A percentile compares a stretch with the other conserved stretches of the same genome.
Evolutionary conservation across 2,113 vertebrate species (phyloP).

Genomic region (Oryzias melastigma): DNA sequence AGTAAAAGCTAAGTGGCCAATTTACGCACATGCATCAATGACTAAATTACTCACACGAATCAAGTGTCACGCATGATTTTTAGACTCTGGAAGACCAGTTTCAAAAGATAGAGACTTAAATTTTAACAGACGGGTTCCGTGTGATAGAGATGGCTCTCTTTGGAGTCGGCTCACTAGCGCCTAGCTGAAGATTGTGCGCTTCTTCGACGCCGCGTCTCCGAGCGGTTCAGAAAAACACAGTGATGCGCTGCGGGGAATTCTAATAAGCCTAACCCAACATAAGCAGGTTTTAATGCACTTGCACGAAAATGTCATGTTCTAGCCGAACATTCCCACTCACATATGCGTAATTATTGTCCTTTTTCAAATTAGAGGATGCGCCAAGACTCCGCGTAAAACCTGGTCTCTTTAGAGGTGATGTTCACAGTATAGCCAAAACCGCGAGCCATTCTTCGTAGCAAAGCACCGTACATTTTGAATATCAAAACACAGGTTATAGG

Average conservation of each 20-base stretch:
- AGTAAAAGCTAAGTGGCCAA: too few relatives aligned
- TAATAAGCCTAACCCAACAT: too few relatives aligned
- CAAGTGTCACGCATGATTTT: constrained; percentile 78
- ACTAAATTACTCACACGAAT: not conserved
- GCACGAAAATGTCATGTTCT: not conserved
- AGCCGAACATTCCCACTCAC: constrained; percentile 25
- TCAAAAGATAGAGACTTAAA: constrained; percentile 78
- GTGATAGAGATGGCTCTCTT: constrained; percentile 79
- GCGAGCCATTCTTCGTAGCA: constrained; percentile 27
- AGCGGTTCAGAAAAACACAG: constrained; percentile 4
- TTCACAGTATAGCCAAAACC: constrained; percentile 26
- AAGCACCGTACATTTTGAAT: not conserved
- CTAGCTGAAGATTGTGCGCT: constrained; percentile 81
- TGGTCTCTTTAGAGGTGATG: constrained; percentile 19
- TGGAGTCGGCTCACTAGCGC: constrained; percentile 80
- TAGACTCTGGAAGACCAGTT: constrained; percentile 82
- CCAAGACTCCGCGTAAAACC: constrained; percentile 42
- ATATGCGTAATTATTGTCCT: constrained; percentile 13
- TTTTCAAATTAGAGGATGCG: constrained; percentile 11
- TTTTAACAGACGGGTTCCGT: constrained; percentile 81
- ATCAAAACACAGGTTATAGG: not conserved
- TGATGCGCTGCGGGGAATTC: constrained; percentile 7
- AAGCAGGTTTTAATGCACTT: too few relatives aligned
- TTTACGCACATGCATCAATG: not conserved
- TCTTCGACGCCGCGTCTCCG: constrained; percentile 51